A percentile compares a stretch with the other conserved stretches of the same genome.
These are phyloP conservation scores for Jordanella pulchra DNA, from an alignment of 2,797 vertebrate genomes.

Conservation along the genomic window DNA sequence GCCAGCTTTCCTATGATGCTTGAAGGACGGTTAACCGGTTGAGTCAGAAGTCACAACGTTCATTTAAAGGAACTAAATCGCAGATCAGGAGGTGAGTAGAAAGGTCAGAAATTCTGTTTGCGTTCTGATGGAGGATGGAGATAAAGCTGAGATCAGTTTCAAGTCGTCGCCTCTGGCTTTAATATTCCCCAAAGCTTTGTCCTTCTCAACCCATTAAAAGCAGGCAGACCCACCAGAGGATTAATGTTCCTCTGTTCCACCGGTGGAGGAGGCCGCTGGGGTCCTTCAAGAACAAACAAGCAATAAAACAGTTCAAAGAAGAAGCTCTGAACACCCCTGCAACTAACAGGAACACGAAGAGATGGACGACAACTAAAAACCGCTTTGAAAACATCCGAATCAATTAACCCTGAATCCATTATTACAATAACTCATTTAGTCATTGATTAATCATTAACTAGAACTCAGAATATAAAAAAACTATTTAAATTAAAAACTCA, in stretches of 20 bases:
- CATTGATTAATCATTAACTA: too few relatives aligned
- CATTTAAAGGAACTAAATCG: neutral
- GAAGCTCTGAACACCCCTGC: neutral
- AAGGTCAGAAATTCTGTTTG: neutral
- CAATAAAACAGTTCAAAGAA: too few relatives aligned
- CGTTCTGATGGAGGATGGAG: neutral
- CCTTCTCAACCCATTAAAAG: neutral
- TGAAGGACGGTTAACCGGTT: neutral
- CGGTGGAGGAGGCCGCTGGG: neutral
- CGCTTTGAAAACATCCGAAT: too few relatives aligned
- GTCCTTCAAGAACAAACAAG: neutral
- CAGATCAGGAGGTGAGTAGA: conserved; percentile 16
- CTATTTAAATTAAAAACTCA: too few relatives aligned
- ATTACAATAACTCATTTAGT: too few relatives aligned
- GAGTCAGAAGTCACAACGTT: conserved; percentile 1
- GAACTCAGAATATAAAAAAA: too few relatives aligned
- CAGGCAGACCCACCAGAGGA: neutral
- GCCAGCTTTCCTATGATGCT: neutral
- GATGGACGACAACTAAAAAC: too few relatives aligned
- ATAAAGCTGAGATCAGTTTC: neutral
- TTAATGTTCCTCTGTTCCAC: neutral
- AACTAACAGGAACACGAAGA: neutral
- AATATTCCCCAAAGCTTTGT: conserved; percentile 11
- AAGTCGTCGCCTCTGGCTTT: neutral
- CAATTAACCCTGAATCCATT: too few relatives aligned